A percentile compares a stretch with the other conserved stretches of the same genome.
Evolutionary conservation across 2,113 vertebrate genomes (phyloP).

Genomic region (Machaerirhynchus nigripectus): DNA sequence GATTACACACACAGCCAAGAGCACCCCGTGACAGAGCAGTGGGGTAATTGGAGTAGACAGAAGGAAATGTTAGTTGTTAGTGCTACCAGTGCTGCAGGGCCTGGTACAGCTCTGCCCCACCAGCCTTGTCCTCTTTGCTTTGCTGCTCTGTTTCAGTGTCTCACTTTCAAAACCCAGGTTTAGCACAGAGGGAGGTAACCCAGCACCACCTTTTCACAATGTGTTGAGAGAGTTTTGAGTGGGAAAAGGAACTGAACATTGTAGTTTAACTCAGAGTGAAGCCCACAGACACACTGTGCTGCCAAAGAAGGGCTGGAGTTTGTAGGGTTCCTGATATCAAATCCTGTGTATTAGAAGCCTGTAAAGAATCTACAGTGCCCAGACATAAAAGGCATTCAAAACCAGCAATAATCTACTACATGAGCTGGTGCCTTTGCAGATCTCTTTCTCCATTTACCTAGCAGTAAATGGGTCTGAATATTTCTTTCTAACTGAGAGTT

Average conservation of each 20-base stretch:
- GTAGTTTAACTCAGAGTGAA: background rate
- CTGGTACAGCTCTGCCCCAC: background rate
- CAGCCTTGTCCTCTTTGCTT: background rate
- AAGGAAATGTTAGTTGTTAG: slow-evolving; percentile 70
- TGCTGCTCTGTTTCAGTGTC: background rate
- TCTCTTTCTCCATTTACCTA: background rate
- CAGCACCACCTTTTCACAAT: background rate
- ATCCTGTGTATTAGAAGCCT: background rate
- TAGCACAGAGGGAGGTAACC: background rate
- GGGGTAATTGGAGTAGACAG: slow-evolving; percentile 72
- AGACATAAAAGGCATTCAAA: background rate
- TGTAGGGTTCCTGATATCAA: background rate
- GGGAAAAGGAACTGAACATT: background rate
- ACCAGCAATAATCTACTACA: background rate
- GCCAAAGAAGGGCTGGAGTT: background rate
- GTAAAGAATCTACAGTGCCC: background rate
- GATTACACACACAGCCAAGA: slow-evolving; percentile 57
- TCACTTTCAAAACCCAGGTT: background rate
- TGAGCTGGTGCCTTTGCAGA: background rate
- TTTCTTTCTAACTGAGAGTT: background rate
- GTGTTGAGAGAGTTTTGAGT: background rate
- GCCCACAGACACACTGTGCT: background rate
- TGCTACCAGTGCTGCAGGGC: background rate
- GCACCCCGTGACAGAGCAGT: slow-evolving; percentile 58
- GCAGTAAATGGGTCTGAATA: background rate